phyloP scores from a whole-genome alignment of 2,113 vertebrate genomes.

The Pachycephala philippinensis region DNA sequence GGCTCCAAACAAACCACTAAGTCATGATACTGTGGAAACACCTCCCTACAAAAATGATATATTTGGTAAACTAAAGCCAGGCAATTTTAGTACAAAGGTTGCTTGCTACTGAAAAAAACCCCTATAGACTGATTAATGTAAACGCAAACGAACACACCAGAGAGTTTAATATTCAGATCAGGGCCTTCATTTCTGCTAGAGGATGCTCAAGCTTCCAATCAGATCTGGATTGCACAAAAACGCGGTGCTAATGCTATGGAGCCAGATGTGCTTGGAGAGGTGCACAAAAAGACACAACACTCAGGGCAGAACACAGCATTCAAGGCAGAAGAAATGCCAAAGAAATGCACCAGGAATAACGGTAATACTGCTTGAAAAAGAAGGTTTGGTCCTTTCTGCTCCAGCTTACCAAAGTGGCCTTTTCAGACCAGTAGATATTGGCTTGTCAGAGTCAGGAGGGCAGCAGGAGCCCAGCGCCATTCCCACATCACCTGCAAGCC shows the following conservation, averaged over 20 bases:
- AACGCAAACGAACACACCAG: background rate
- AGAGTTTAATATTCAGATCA: background rate
- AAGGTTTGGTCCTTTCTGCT: background rate
- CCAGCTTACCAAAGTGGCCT: background rate
- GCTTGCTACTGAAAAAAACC: background rate
- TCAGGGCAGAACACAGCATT: background rate
- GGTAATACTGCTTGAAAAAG: background rate
- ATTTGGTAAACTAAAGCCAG: background rate
- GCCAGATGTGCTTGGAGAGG: background rate
- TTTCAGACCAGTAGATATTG: background rate
- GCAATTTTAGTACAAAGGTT: background rate
- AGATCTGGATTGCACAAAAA: background rate
- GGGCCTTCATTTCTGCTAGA: background rate
- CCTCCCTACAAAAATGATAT: background rate
- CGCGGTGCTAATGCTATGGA: background rate
- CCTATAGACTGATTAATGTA: background rate
- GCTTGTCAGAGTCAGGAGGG: background rate
- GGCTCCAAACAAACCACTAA: background rate
- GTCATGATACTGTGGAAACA: background rate
- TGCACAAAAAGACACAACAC: background rate
- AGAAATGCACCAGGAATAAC: background rate
- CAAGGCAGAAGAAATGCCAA: background rate
- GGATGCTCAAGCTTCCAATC: background rate
- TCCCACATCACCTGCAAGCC: background rate
- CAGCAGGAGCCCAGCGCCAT: background rate